Base-by-base conservation (phyloP, 2,797 vertebrate genomes). In the Onychomys torridus region DNA sequence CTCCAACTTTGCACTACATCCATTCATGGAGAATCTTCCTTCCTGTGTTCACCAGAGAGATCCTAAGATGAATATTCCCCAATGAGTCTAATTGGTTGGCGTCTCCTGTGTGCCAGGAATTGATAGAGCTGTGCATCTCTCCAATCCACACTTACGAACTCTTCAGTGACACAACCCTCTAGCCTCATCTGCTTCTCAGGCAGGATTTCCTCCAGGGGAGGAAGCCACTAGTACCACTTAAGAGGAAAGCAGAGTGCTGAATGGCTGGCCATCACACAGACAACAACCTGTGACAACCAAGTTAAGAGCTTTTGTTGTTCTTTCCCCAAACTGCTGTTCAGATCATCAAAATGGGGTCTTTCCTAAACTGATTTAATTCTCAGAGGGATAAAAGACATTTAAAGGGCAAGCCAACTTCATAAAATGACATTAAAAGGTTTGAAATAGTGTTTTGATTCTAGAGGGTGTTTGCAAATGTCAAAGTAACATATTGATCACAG, bases 391-490 rank as follows among this genome's bases (percentile, higher is more conserved):
- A 97, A 61, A 96, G 91, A 89, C 76, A 90, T 96, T 94, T 97
- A 96, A 96, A 97, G 79, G 97, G 91, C 93, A 76, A 95, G 1
- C 40, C 27, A 89, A 94, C 84, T 94, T 96, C 86, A 79, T n/a
- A 59, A 96, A 97, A 93, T 97, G 96, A 97, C 98, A 97, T 97
- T 97, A 97, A 96, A 96, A 95, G 90, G 89, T 97, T 83, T 97
- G 96, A 97, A 98, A 73, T 81, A 97, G 84, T 91, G 13, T 96
- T 96, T 75, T 96, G 92, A 81, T 93, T 97, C 57, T 89, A 75
- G 95, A 97, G 76, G 34, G 61, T 94, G 67, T 93, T 97, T 92
- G 91, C 94, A 98, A 98, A 97, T 98, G 97, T 98, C 97, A 98
- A 93, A 59, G 91, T 96, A 98, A 95, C n/a, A 32, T 89, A 32